phyloP scores from a whole-genome alignment of 2,797 vertebrate genomes.

The Myotis findleyi region DNA sequence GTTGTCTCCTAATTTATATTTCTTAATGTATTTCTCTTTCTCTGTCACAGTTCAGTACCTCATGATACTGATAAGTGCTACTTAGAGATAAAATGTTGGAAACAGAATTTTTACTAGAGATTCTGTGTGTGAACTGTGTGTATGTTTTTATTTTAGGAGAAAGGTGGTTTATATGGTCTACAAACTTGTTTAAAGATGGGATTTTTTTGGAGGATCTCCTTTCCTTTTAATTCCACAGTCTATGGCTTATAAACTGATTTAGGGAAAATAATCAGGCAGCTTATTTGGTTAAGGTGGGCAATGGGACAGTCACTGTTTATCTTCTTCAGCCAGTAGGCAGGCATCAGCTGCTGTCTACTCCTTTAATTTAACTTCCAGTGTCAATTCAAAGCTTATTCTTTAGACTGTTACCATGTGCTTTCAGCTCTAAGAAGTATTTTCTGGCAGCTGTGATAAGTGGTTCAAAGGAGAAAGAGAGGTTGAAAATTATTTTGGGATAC shows the following conservation, averaged over 20 bases:
- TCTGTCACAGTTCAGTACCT: constrained; percentile 39
- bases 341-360: not conserved
- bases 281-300: not conserved
- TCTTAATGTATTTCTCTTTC: constrained; percentile 51
- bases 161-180: constrained; percentile 31
- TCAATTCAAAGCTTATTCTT: not conserved
- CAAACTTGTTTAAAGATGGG: constrained; percentile 40
- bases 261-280: not conserved
- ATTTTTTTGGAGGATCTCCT: constrained; percentile 42
- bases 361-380: constrained; percentile 41
- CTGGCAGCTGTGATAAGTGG: not conserved
- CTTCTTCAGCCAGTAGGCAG: not conserved
- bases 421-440: not conserved
- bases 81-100: constrained; percentile 50
- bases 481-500: not conserved
- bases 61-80: constrained; percentile 51
- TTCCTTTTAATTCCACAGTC: not conserved
- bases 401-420: not conserved
- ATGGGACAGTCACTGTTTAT: not conserved
- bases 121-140: constrained; percentile 19
- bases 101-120: constrained; percentile 55
- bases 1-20: not conserved
- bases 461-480: not conserved
- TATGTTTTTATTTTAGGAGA: constrained; percentile 52
- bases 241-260: constrained; percentile 52